Conservation (phyloP, 2,797 vertebrate genomes). For the Betta splendens region DNA sequence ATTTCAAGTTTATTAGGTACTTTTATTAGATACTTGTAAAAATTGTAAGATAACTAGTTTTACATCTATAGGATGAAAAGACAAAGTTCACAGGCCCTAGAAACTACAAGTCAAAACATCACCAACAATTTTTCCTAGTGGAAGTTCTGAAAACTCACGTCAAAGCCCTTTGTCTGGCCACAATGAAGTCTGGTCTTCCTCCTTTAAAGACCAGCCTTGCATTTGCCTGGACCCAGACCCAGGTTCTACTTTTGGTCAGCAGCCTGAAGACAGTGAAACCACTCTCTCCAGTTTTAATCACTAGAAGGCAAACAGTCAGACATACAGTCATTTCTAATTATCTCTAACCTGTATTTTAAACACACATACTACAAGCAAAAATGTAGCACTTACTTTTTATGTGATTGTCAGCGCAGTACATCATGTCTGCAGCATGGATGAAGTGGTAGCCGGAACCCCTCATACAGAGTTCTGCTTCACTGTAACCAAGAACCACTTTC, state of each 20-base stretch:
- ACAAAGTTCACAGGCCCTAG: too few relatives aligned
- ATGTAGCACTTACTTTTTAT: conserved; percentile 69
- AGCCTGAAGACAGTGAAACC: conserved; percentile 82
- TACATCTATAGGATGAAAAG: too few relatives aligned
- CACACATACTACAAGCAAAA: not conserved
- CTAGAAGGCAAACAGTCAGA: conserved; percentile 48
- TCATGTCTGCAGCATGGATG: conserved; percentile 84
- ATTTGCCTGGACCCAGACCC: conserved; percentile 84
- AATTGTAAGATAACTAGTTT: too few relatives aligned
- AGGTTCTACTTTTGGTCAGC: conserved; percentile 69
- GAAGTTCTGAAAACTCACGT: conserved; percentile 61
- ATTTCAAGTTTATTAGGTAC: too few relatives aligned
- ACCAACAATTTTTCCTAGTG: too few relatives aligned
- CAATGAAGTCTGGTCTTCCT: conserved; percentile 81
- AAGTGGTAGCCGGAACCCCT: conserved; percentile 82
- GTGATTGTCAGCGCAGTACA: conserved; percentile 85
- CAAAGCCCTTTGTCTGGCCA: conserved; percentile 77
- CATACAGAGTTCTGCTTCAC: conserved; percentile 74
- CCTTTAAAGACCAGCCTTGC: conserved; percentile 80
- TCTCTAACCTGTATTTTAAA: not conserved
- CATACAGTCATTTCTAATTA: not conserved
- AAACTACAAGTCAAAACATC: too few relatives aligned
- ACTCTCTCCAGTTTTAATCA: conserved; percentile 84
- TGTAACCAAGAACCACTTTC: conserved; percentile 78
- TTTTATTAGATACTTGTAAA: too few relatives aligned